Percentiles rank a stretch among this genome's conserved stretches.
These are phyloP conservation scores for Steinernema carpocapsae DNA, from an alignment of 2,888 invertebrate genomes.

Conservation along the genomic window DNA sequence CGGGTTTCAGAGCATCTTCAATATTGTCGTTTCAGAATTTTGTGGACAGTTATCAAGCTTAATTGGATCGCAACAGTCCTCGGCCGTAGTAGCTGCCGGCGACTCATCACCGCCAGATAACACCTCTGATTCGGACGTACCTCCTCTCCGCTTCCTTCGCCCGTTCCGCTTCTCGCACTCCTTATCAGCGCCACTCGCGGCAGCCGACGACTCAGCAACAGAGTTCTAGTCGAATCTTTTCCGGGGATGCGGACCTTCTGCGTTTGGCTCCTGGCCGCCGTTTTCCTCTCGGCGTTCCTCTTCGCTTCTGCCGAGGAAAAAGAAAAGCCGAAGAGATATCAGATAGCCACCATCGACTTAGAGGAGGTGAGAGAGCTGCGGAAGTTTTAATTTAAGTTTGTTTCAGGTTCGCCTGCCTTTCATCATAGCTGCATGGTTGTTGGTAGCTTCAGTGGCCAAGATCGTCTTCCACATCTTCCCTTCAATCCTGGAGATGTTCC, in stretches of 20 bases:
- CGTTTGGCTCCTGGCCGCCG: constrained; percentile 3
- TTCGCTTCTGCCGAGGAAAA: background rate
- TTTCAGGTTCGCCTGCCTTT: constrained; percentile 58
- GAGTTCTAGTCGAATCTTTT: too few species aligned
- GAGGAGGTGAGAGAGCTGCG: constrained; percentile 38
- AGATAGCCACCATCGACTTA: background rate
- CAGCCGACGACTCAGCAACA: too few species aligned
- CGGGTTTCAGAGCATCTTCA: too few species aligned
- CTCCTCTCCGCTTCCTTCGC: too few species aligned
- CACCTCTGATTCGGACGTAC: too few species aligned
- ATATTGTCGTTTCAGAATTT: too few species aligned
- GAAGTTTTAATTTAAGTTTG: constrained; percentile 43
- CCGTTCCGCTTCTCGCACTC: too few species aligned
- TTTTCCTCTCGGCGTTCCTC: background rate
- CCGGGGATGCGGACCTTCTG: background rate
- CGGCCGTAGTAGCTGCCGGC: too few species aligned
- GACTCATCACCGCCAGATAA: too few species aligned
- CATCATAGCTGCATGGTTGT: constrained; percentile 68
- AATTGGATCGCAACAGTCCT: too few species aligned
- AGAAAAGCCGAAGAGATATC: background rate
- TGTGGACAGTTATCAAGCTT: too few species aligned
- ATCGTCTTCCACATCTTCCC: constrained; percentile 72
- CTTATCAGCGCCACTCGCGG: too few species aligned
- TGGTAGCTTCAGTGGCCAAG: constrained; percentile 92
- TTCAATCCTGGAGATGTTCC: constrained; percentile 74